Percentiles rank a stretch among this genome's conserved stretches.
phyloP scores from a whole-genome alignment of 2,797 vertebrate genomes.

The Macrochelys suwanniensis region DNA sequence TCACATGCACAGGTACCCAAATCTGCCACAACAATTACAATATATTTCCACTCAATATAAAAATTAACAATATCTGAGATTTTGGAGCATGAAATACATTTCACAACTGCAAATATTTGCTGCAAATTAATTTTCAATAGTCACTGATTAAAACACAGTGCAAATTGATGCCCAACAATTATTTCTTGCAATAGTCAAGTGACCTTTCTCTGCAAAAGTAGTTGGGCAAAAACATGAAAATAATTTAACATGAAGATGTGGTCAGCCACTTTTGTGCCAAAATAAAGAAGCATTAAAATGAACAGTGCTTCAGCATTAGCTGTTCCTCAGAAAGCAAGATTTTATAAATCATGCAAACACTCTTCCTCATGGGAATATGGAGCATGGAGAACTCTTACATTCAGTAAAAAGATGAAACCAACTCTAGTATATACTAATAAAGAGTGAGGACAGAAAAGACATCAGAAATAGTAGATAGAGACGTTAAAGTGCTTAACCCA shows the following conservation, averaged over 20 bases:
- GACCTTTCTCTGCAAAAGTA: background rate
- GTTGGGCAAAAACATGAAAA: background rate
- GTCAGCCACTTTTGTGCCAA: constrained; percentile 42
- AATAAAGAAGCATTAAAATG: constrained; percentile 27
- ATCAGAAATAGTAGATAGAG: constrained; percentile 35
- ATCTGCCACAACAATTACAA: background rate
- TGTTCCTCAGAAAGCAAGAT: constrained; percentile 28
- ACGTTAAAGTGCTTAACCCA: background rate
- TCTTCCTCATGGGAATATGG: constrained; percentile 40
- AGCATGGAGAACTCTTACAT: background rate
- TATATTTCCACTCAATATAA: background rate
- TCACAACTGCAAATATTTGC: background rate
- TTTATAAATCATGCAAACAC: constrained; percentile 31
- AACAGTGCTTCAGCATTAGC: background rate
- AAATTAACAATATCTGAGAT: background rate
- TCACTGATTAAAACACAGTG: background rate
- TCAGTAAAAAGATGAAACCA: constrained; percentile 41
- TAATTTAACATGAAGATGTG: background rate
- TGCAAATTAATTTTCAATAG: background rate
- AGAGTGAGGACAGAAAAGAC: constrained; percentile 10
- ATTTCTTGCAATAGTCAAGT: background rate
- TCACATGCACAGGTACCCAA: background rate
- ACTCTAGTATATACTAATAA: background rate
- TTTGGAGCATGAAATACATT: background rate
- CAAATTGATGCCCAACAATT: background rate